These are phyloP conservation scores for Porites cylindrica DNA, from an alignment of 92 coral and sea anemone genomes.

Conservation along the genomic window DNA sequence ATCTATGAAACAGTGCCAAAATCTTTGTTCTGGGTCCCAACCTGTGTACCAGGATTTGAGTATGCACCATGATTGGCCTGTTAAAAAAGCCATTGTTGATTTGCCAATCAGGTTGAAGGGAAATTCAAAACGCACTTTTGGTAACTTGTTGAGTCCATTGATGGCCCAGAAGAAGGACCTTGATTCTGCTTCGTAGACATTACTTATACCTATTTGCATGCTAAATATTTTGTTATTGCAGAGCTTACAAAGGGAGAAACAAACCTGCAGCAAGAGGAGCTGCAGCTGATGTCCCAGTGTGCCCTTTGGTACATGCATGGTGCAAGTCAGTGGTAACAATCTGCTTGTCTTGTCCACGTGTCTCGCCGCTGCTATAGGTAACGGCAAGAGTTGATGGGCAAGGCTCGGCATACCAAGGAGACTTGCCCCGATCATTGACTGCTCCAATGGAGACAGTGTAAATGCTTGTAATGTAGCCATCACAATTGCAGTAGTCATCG, in stretches of 20 bases:
- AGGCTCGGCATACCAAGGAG: conserved; percentile 99
- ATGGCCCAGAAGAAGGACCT: too few relatives aligned
- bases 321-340: conserved; percentile 93
- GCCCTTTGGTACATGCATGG: conserved; percentile 83
- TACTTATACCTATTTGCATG: too few relatives aligned
- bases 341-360: conserved; percentile 79
- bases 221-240: background rate
- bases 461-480: conserved; percentile 98
- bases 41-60: too few relatives aligned
- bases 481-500: conserved; percentile 97
- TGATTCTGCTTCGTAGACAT: too few relatives aligned
- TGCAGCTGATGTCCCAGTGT: conserved; percentile 99
- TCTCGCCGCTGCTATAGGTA: conserved; percentile 94
- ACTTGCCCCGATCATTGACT: conserved; percentile 92
- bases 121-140: too few relatives aligned
- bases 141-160: too few relatives aligned
- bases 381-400: conserved; percentile 98
- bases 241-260: background rate
- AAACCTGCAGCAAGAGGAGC: conserved; percentile 99
- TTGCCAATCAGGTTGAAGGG: too few relatives aligned
- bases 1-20: too few relatives aligned
- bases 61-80: too few relatives aligned
- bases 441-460: conserved; percentile 98
- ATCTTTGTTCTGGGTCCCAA: too few relatives aligned
- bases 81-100: too few relatives aligned